Evolutionary conservation across 2,888 invertebrate species (phyloP).

Genomic region (Pseudococcus longispinus): DNA sequence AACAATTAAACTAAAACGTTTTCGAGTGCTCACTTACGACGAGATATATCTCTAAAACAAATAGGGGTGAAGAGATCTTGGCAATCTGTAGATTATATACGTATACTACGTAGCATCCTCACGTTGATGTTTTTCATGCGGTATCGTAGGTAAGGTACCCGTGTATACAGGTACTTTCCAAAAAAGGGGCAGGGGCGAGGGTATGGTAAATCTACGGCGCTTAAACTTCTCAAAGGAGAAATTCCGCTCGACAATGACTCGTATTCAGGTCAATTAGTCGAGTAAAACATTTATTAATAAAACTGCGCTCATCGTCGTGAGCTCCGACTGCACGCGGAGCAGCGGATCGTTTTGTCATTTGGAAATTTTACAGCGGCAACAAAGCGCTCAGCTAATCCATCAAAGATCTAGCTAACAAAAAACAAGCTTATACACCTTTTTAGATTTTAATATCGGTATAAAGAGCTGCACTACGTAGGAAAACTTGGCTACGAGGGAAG

Average conservation of each 20-base stretch:
- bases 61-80: background rate
- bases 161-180: background rate
- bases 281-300: constrained; percentile 34
- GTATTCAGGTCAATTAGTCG: constrained; percentile 31
- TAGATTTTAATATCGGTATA: constrained; percentile 26
- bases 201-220: background rate
- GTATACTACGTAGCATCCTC: background rate
- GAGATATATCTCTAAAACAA: background rate
- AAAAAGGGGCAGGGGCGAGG: background rate
- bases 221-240: background rate
- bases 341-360: constrained; percentile 1
- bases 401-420: constrained; percentile 4
- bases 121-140: background rate
- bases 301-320: background rate
- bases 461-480: background rate
- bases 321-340: background rate
- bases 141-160: background rate
- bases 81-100: background rate
- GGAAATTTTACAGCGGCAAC: constrained; percentile 6
- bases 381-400: constrained; percentile 1
- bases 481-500: background rate
- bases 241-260: background rate
- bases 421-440: constrained; percentile 26
- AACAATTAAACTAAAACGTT: background rate
- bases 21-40: background rate